phyloP scores from a whole-genome alignment of 1,140 invertebrate genomes.

The Lasioglossum albipes region DNA sequence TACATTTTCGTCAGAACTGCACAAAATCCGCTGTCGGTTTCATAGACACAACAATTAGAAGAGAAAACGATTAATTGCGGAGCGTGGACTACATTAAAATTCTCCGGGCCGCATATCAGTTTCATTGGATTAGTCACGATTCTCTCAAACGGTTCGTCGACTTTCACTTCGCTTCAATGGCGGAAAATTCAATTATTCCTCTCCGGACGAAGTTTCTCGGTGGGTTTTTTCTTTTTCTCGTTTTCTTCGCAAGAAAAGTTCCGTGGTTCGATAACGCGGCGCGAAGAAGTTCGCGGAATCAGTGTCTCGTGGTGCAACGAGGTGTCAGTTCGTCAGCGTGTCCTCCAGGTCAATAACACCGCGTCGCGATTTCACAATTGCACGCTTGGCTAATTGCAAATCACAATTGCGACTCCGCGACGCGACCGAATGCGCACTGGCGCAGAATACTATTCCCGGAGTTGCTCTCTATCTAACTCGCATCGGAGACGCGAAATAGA shows the following conservation, averaged over 20 bases:
- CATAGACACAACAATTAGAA: too few relatives aligned
- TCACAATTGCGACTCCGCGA: conserved; percentile 65
- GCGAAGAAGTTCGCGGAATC: conserved; percentile 16
- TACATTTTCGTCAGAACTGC: too few relatives aligned
- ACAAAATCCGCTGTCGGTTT: too few relatives aligned
- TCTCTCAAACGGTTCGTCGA: too few relatives aligned
- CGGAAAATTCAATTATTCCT: too few relatives aligned
- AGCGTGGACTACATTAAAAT: too few relatives aligned
- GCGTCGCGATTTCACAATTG: conserved; percentile 76
- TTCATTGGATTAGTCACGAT: too few relatives aligned
- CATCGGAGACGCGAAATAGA: neutral
- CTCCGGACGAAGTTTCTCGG: neutral
- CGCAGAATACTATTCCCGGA: conserved; percentile 30
- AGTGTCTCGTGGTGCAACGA: conserved; percentile 34
- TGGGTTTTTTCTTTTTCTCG: too few relatives aligned
- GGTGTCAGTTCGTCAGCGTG: conserved; percentile 46
- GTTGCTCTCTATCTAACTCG: neutral
- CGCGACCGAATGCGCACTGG: conserved; percentile 47
- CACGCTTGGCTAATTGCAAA: conserved; percentile 76
- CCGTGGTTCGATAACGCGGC: conserved; percentile 13
- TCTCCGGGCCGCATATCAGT: too few relatives aligned
- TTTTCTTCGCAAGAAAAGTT: neutral
- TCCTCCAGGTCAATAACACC: conserved; percentile 76
- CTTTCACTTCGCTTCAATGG: too few relatives aligned
- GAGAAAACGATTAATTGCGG: too few relatives aligned